Conservation (phyloP, 2,113 vertebrate genomes). For the Theristicus caerulescens region DNA sequence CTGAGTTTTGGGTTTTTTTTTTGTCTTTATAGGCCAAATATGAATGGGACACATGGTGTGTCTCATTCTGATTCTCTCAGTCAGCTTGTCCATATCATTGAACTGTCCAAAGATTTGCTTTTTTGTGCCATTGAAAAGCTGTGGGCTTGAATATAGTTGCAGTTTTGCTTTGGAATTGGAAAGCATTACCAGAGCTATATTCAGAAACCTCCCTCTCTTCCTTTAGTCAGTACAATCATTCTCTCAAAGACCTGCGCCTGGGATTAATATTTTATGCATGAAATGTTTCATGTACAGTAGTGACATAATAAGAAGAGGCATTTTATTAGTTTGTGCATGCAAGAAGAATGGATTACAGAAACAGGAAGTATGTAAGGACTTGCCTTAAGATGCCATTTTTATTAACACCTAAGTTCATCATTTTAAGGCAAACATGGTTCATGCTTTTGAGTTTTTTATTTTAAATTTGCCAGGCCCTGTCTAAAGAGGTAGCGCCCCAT, state of each 20-base stretch:
- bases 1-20: neutral
- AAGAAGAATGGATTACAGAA: conserved; percentile 33
- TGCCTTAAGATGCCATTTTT: conserved; percentile 57
- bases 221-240: conserved; percentile 21
- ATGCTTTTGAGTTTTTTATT: conserved; percentile 25
- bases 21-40: neutral
- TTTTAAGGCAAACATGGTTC: conserved; percentile 22
- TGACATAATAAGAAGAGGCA: conserved; percentile 73
- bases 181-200: neutral
- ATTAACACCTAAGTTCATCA: conserved; percentile 25
- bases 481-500: neutral
- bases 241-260: conserved; percentile 26
- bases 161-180: neutral
- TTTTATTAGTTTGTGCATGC: conserved; percentile 41
- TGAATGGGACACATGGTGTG: neutral
- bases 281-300: conserved; percentile 63
- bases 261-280: conserved; percentile 69
- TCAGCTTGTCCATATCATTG: neutral
- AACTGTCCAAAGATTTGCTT: neutral
- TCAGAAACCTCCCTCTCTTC: neutral
- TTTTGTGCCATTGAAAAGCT: neutral
- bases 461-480: neutral
- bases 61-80: neutral
- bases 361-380: conserved; percentile 7
- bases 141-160: neutral